These are phyloP conservation scores for Botia kubotai DNA, from an alignment of 2,797 vertebrate species.

Conservation along the genomic window DNA sequence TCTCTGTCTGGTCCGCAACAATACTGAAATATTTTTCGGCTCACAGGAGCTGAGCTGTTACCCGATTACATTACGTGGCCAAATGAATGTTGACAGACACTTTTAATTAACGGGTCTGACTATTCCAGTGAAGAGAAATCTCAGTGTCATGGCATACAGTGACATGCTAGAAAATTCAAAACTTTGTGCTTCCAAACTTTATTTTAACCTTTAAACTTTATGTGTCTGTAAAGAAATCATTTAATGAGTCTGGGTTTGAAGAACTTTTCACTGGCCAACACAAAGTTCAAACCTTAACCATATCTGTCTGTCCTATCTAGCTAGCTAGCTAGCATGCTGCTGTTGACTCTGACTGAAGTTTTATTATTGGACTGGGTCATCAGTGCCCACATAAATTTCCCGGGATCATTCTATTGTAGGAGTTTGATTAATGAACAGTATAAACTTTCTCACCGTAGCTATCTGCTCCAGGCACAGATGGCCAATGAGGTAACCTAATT, in stretches of 20 bases:
- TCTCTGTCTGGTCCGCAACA: slow-evolving; percentile 21
- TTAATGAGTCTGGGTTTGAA: too few species aligned
- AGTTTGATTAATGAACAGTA: slow-evolving; percentile 43
- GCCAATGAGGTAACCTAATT: slow-evolving; percentile 47
- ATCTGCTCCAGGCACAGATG: slow-evolving; percentile 41
- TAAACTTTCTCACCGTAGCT: slow-evolving; percentile 39
- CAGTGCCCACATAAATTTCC: slow-evolving; percentile 28
- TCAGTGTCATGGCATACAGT: not conserved
- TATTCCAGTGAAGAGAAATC: not conserved
- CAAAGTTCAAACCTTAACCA: too few species aligned
- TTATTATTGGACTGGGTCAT: slow-evolving; percentile 38
- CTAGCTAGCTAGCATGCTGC: slow-evolving; percentile 3
- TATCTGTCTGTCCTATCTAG: too few species aligned
- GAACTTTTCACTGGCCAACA: too few species aligned
- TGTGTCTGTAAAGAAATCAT: too few species aligned
- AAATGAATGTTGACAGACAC: not conserved
- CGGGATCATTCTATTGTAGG: slow-evolving; percentile 18
- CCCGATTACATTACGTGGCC: not conserved
- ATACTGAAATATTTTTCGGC: not conserved
- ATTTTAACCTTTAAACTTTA: not conserved
- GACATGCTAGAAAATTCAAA: not conserved
- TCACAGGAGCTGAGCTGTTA: not conserved
- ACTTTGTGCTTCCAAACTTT: not conserved
- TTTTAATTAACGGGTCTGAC: not conserved
- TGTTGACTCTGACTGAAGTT: slow-evolving; percentile 35